Evolutionary conservation across 1,140 invertebrate species (phyloP).

Genomic region (Spodoptera frugiperda): DNA sequence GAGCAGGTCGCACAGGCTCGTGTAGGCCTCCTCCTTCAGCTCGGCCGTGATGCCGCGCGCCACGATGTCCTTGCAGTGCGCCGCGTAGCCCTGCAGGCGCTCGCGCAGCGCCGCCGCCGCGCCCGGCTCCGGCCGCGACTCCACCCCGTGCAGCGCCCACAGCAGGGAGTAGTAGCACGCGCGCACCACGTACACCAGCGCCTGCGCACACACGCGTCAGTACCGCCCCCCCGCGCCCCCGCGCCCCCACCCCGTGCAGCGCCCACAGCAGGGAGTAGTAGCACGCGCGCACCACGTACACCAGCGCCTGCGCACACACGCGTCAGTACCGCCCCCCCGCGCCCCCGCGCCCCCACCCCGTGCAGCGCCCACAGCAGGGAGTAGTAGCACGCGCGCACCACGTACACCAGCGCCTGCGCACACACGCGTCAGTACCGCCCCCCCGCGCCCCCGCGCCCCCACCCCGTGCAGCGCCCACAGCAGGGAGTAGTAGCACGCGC

Average conservation of each 20-base stretch:
- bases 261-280: slow-evolving; percentile 97
- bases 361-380: slow-evolving; percentile 96
- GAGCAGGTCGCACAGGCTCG: slow-evolving; percentile 97
- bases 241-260: slow-evolving; percentile 85
- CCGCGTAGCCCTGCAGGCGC: slow-evolving; percentile 91
- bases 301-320: slow-evolving; percentile 90
- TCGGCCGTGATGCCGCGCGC: slow-evolving; percentile 76
- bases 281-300: slow-evolving; percentile 95
- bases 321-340: slow-evolving; percentile 57
- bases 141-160: slow-evolving; percentile 94
- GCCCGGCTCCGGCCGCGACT: slow-evolving; percentile 89
- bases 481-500: no score
- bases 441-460: no score
- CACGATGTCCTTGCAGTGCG: slow-evolving; percentile 90
- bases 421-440: slow-evolving; percentile 58
- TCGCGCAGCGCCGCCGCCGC: slow-evolving; percentile 87
- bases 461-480: slow-evolving; percentile 44
- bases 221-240: not conserved
- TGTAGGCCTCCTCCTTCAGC: slow-evolving; percentile 89
- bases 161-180: slow-evolving; percentile 95
- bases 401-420: slow-evolving; percentile 94
- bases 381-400: slow-evolving; percentile 95
- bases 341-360: slow-evolving; percentile 55
- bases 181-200: slow-evolving; percentile 95
- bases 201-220: slow-evolving; percentile 86